A percentile compares a stretch with the other conserved stretches of the same genome.
These are phyloP conservation scores for Cololabis saira DNA, from an alignment of 2,113 vertebrate genomes.

Conservation along the genomic window DNA sequence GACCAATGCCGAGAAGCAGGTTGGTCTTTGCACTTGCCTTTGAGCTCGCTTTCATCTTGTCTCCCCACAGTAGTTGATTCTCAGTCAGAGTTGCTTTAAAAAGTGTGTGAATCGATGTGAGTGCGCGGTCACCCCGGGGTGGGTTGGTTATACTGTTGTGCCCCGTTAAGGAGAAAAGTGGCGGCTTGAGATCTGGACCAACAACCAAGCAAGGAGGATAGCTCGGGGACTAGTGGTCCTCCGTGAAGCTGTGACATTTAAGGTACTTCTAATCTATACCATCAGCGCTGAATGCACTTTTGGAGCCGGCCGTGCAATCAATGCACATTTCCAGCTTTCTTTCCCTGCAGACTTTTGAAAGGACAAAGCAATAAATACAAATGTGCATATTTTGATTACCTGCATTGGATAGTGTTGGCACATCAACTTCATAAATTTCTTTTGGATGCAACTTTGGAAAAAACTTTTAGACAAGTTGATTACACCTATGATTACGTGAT, in stretches of 20 bases:
- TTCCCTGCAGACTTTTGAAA: conserved; percentile 4
- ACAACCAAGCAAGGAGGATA: conserved; percentile 3
- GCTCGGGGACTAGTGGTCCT: background rate
- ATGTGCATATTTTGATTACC: background rate
- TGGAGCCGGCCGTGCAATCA: background rate
- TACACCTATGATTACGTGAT: background rate
- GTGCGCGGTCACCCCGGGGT: no score
- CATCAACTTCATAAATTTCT: background rate
- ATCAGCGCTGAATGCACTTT: conserved; percentile 4
- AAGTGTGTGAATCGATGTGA: no score
- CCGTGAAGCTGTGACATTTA: background rate
- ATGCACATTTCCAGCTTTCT: background rate
- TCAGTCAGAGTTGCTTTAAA: no score
- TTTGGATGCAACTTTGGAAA: background rate
- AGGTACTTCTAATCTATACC: background rate
- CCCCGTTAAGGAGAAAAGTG: no score
- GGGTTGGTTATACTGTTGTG: no score
- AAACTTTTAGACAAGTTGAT: background rate
- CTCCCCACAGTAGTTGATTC: no score
- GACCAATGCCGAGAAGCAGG: no score
- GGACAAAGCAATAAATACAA: background rate
- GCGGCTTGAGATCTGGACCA: background rate
- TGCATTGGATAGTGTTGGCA: background rate
- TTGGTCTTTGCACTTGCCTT: no score
- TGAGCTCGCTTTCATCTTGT: no score